Evolutionary conservation across 2,797 vertebrate genomes (phyloP), one percentile per base, ranked within the genome.

Genomic region (Staurois parvus): DNA sequence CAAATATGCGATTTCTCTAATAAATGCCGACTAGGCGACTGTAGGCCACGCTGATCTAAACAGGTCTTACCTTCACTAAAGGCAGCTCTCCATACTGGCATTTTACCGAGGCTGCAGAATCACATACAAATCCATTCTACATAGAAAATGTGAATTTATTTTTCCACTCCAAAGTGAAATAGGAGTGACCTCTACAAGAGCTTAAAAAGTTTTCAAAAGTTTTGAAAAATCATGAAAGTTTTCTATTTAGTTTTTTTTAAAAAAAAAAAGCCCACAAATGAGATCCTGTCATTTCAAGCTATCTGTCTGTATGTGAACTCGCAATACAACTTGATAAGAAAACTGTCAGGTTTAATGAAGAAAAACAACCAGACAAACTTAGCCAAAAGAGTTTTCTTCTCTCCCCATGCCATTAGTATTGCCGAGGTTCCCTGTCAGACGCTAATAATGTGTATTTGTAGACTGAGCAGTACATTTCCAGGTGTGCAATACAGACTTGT

Each of bases 401-500:
- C 88, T 85, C 78, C 26, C 32, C 24, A n/a, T 64, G 87, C 90
- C 89, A 91, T 88, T 89, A 86, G 48, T 52, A 56, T 84, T 88
- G 90, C 90, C 91, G 90, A 89, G 88, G 87, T 89, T 90, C 90
- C 89, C 88, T 87, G 88, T 90, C 91, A 89, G 85, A 87, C 87
- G 85, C 83, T 91, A 91, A 93, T 90, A 88, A 88, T 85, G 91
- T 90, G 88, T 81, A 89, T 82, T 87, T 88, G 29, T 29, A 76
- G 72, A 76, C 72, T 52, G 45, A 81, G 90, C 90, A 89, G 92
- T 90, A 90, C 90, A 62, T 89, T 92, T 91, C 89, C 88, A 88
- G 88, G 90, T 90, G 89, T 91, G 90, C 84, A 68, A 90, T 86
- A 79, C 84, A 72, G 78, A 89, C 89, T 92, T 85, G 88, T 88